These are phyloP conservation scores for Melanotaenia nigrans DNA, from an alignment of 2,797 vertebrate genomes.

Conservation along the genomic window DNA sequence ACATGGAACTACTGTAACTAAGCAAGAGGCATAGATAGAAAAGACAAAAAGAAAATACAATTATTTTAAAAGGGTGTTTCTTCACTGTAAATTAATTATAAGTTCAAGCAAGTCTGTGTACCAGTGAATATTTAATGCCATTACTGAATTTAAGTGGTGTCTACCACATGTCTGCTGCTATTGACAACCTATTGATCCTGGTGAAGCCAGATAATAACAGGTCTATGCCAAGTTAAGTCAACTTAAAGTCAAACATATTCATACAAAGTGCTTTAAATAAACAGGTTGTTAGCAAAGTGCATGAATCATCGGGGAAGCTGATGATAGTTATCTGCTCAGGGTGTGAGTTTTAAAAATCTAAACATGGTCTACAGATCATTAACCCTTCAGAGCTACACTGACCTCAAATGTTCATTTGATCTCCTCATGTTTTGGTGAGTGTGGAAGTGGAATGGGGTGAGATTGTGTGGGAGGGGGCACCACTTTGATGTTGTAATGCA, in stretches of 20 bases:
- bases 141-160: slow-evolving; percentile 19
- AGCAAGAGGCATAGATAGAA: not conserved
- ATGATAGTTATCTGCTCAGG: slow-evolving; percentile 36
- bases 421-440: slow-evolving; percentile 53
- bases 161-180: slow-evolving; percentile 3
- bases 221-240: slow-evolving; percentile 33
- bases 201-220: slow-evolving; percentile 35
- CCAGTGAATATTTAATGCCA: slow-evolving; percentile 10
- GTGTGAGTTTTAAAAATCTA: slow-evolving; percentile 47
- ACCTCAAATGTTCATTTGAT: slow-evolving; percentile 70
- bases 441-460: slow-evolving; percentile 30
- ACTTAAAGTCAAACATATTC: slow-evolving; percentile 51
- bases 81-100: slow-evolving; percentile 28
- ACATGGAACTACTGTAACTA: slow-evolving; percentile 11
- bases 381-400: slow-evolving; percentile 62
- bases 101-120: slow-evolving; percentile 12
- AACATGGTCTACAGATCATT: slow-evolving; percentile 54
- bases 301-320: slow-evolving; percentile 32
- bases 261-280: slow-evolving; percentile 51
- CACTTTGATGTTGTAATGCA: slow-evolving; percentile 67
- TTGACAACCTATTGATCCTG: slow-evolving; percentile 54
- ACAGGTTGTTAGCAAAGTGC: slow-evolving; percentile 53
- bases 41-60: not conserved
- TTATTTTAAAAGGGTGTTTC: slow-evolving; percentile 5
- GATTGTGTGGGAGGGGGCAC: slow-evolving; percentile 1